These are phyloP conservation scores for Gonocerus acuteangulatus DNA, from an alignment of 2,888 invertebrate species.

Conservation along the genomic window DNA sequence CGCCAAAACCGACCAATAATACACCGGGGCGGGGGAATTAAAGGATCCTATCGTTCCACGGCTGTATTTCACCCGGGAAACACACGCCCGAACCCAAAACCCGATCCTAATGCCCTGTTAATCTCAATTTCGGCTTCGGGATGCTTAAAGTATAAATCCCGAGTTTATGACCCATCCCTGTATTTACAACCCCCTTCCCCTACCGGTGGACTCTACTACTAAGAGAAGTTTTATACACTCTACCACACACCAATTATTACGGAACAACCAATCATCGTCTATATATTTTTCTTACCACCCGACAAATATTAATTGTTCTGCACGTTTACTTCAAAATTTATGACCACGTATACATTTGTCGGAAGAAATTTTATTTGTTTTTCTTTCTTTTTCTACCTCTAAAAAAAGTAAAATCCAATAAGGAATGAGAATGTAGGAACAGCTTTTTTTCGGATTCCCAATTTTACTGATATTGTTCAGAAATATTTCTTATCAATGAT, in stretches of 20 bases:
- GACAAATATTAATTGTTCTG: neutral
- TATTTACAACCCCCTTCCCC: constrained; percentile 15
- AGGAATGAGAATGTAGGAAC: too few species aligned
- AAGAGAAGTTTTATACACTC: neutral
- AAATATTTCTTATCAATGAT: too few species aligned
- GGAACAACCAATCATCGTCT: neutral
- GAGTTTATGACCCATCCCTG: neutral
- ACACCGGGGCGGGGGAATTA: constrained; percentile 10
- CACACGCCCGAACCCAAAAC: neutral
- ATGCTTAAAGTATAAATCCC: constrained; percentile 20
- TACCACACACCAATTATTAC: constrained; percentile 6
- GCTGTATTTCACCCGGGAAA: constrained; percentile 16
- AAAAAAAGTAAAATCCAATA: too few species aligned
- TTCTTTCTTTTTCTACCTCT: too few species aligned
- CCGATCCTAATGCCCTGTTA: constrained; percentile 17
- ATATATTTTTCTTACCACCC: constrained; percentile 1
- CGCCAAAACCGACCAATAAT: constrained; percentile 17
- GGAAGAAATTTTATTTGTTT: too few species aligned
- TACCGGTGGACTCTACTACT: too few species aligned
- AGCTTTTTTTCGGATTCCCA: too few species aligned
- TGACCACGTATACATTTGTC: too few species aligned
- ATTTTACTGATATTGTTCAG: too few species aligned
- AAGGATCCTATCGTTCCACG: constrained; percentile 11
- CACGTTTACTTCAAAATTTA: too few species aligned
- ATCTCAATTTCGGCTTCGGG: constrained; percentile 17